Evolutionary conservation across 2,797 vertebrate species (phyloP), one percentile per base, ranked within the genome.

Genomic region (Oreochromis mossambicus): DNA sequence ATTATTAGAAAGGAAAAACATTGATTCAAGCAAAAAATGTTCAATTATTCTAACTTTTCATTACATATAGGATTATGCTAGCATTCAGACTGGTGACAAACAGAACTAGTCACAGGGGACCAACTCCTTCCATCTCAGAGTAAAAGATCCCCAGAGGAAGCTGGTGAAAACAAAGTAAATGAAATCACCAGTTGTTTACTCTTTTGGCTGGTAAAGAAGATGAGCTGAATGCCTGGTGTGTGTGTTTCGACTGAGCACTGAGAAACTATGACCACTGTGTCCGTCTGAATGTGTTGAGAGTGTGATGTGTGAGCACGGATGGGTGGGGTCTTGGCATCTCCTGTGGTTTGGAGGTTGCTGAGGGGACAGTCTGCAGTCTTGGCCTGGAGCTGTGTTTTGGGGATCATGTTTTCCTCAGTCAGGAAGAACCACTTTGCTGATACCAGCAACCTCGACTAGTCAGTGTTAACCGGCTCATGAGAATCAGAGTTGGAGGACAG

Each of bases 361-460:
- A 91, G 83, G 88, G 81, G 82, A 87, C 83, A 88, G 80, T 90
- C 81, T 19, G 82, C 87, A 91, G 87, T 89, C 86, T 93, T 93
- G 92, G 90, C 90, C 70, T 79, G 56, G 80, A 84, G 85, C 86
- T 21, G 80, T 78, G 83, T 85, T 91, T 84, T 84, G 77, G 83
- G 86, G 89, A 94, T 96, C 94, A 82, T 92, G 91, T 96, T 96
- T 87, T 91, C 93, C 93, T 91, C 86, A 86, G 92, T 96, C 94
- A 96, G 94, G 91, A 73, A 83, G 81, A 92, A 93, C 86, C 43
- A 78, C 83, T 91, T 73, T 92, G 94, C 93, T 91, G 94, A 96
- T 86, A 91, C 19, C 66, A 83, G 90, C 87, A 90, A 56, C 68
- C 85, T 83, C 26, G 1, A 76, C 85, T 5, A 15, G 61, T 84